These are phyloP conservation scores for Drosophila picticornis DNA, from an alignment of 2,888 invertebrate species.

Conservation along the genomic window DNA sequence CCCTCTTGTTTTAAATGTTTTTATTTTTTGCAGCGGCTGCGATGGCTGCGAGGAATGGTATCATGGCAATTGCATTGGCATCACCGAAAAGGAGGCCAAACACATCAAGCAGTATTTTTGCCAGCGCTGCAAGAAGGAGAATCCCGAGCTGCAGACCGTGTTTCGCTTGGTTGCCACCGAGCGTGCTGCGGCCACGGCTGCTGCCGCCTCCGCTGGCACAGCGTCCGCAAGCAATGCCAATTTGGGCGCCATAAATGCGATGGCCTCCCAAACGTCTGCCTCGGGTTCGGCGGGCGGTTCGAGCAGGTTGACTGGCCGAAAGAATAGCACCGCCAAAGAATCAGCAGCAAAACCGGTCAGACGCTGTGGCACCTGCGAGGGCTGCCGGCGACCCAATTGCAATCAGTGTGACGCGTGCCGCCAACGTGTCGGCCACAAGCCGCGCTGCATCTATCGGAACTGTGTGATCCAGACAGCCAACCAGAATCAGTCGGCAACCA, in stretches of 20 bases:
- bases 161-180: conserved; percentile 84
- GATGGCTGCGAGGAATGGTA: conserved; percentile 99
- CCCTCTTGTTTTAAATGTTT: background rate
- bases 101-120: conserved; percentile 97
- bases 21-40: conserved; percentile 89
- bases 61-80: conserved; percentile 98
- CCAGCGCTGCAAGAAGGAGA: conserved; percentile 92
- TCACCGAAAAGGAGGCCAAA: conserved; percentile 96
- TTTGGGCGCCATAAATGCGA: conserved; percentile 19
- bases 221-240: conserved; percentile 12
- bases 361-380: conserved; percentile 91
- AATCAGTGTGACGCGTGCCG: conserved; percentile 84
- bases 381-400: conserved; percentile 87
- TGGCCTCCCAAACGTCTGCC: conserved; percentile 14
- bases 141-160: conserved; percentile 90
- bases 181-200: conserved; percentile 50
- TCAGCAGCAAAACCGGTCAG: conserved; percentile 59
- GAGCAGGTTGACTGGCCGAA: background rate
- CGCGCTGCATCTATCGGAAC: conserved; percentile 86
- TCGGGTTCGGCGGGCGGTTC: conserved; percentile 1
- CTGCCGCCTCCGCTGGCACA: conserved; percentile 21
- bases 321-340: conserved; percentile 42
- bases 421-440: conserved; percentile 84
- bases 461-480: conserved; percentile 81
- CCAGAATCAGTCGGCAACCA: background rate